phyloP scores from a whole-genome alignment of 1,140 invertebrate genomes.

The Solen grandis region DNA sequence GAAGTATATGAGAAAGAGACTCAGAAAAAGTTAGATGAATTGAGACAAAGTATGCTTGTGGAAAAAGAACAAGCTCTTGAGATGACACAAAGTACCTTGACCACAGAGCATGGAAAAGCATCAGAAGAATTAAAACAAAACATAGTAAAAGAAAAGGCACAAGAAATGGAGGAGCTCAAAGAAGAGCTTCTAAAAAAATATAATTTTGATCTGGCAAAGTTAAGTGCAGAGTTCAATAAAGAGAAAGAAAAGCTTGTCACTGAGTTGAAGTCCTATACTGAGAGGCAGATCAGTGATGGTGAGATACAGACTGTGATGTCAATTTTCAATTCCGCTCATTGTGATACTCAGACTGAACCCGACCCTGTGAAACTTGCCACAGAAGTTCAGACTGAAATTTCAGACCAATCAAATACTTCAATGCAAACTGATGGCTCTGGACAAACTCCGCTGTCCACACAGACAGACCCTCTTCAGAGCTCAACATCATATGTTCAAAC shows the following conservation, averaged over 20 bases:
- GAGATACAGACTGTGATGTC: constrained; percentile 57
- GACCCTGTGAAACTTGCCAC: constrained; percentile 15
- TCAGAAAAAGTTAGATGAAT: constrained; percentile 39
- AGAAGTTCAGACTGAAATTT: constrained; percentile 22
- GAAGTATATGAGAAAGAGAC: constrained; percentile 53
- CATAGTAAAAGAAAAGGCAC: constrained; percentile 45
- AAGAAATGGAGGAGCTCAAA: constrained; percentile 33
- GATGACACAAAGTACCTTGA: constrained; percentile 44
- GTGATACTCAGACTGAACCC: constrained; percentile 42
- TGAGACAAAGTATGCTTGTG: constrained; percentile 55
- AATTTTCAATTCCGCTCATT: constrained; percentile 20
- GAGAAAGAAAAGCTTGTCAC: constrained; percentile 50
- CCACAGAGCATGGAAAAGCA: constrained; percentile 51
- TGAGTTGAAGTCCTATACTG: constrained; percentile 48
- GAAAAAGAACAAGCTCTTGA: constrained; percentile 54
- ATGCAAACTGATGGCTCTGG: constrained; percentile 49
- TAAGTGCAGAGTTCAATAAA: constrained; percentile 48
- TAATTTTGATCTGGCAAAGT: constrained; percentile 41
- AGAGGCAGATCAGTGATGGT: constrained; percentile 9
- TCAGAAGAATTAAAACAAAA: constrained; percentile 51
- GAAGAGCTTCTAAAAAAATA: constrained; percentile 23
- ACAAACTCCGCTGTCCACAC: constrained; percentile 14
- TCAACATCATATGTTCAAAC: constrained; percentile 28
- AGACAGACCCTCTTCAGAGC: constrained; percentile 12
- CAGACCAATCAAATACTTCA: constrained; percentile 1